Evolutionary conservation across 2,888 invertebrate species (phyloP), one percentile per base, ranked within the genome.

Genomic region (Resseliella maxima): DNA sequence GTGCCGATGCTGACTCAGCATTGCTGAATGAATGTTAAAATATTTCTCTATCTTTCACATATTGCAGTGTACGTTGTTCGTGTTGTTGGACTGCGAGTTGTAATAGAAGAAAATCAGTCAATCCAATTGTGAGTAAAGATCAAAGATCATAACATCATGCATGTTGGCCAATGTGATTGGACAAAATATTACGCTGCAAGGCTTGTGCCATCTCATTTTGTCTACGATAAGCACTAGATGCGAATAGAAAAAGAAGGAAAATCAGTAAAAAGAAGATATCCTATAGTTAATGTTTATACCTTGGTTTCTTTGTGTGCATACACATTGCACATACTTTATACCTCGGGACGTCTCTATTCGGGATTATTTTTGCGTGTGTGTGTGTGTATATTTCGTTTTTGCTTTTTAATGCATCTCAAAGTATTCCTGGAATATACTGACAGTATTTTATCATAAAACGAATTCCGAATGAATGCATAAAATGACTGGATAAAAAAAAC

Each of bases 371-470:
- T 59, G 41, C 12, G 5, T 5, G 41, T 5, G 41, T 41, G 41
- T 41, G 5, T 41, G 41, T 41, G 5, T 18, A 6, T 31, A 31
- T 72, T 31, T n/a, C 8, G 31, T 72, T 72, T 24, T 72, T 31
- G 31, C 72, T 72, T 6, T 72, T 72, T 15, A 31, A 27, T 72
- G 72, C 72, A 72, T 31, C 72, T 72, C 72, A 72, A 72, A 72
- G 72, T 35, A 31, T 72, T 72, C n/a, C 59, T 59, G 59, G 59
- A 50, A 59, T 59, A 59, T 5, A 31, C 72, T 72, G 72, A 72
- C 31, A 72, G 72, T 72, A 72, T 72, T 72, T 72, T 72, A 72
- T 72, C 72, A 31, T 72, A 72, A 72, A 72, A 72, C 72, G 27
- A 72, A 72, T 72, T 72, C 72, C 72, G 72, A 72, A 72, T 31